Base-by-base conservation (phyloP, 1,140 invertebrate species). In the Magallana gigas region DNA sequence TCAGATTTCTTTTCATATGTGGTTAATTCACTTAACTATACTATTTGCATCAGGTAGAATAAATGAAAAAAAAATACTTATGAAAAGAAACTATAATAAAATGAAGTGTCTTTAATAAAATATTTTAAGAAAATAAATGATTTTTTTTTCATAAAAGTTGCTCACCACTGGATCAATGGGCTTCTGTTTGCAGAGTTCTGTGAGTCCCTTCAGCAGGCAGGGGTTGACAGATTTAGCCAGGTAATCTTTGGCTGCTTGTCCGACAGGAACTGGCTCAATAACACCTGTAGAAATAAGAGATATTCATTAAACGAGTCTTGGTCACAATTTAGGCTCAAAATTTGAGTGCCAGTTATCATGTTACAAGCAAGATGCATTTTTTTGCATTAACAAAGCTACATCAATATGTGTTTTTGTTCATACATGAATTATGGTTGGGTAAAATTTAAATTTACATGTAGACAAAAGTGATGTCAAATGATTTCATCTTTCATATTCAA, bases 141-240 rank as follows among this genome's bases (percentile, higher is more conserved):
- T 64, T 64, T 3, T 8, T 16, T 57, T 3, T 14, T 8, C 1
- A 23, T 23, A 23, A 29, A 57, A 18, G 56, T n/a, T 14, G 89
- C 91, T 91, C 92, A 95, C 94, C 81, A 98, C 94, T 8, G 97
- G 97, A 93, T 98, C 97, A 1, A 95, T 94, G 0, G 97, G 97
- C 90, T 96, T 96, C 86, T 96, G 95, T 91, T 96, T 96, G 86
- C 96, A 97, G 14, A 98, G 94, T 92, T 96, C 95, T 5, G 96
- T 96, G 12, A 98, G 94, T 11, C 96, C 97, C 87, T 97, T 95
- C 1, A 96, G 92, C 60, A 98, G 94, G 0, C 96, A 96, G 0
- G 96, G 95, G 89, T 96, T 96, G 1, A 98, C 94, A 59, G 95
- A 93, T 87, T 96, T 95, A 87, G 96, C 96, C 57, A 97, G 95